Evolutionary conservation across 2,797 vertebrate species (phyloP), one percentile per base, ranked within the genome.

Genomic region (Numenius phaeopus): DNA sequence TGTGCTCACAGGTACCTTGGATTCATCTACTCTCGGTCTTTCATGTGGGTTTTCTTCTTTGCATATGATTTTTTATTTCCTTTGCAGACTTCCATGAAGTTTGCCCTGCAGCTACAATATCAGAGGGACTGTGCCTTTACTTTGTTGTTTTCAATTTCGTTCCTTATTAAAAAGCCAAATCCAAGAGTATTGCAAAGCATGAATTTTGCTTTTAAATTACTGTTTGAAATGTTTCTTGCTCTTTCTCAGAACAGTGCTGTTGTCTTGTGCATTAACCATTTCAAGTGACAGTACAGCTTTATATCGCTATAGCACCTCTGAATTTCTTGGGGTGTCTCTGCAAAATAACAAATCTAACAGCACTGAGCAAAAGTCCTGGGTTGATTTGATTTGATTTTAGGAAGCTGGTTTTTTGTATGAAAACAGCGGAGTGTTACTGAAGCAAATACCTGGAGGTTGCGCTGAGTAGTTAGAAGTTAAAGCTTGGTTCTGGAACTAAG

Each of bases 71-170:
- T 95, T 94, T 83, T 95, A 90, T 97, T 97, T 96, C 94, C 91
- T 94, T 83, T 91, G 72, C 83, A 88, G 87, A 66, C 92, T 96
- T 96, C 83, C 81, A 83, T 89, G 49, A 94, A 91, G 69, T 92
- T 89, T 97, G 89, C 97, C 97, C 96, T 95, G 96, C 64, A 95
- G 96, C 96, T 94, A 87, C 78, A 94, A 91, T 97, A 97, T 97
- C 93, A 97, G 93, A 97, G 59, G 78, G 76, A 87, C 90, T 81
- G 49, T 87, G 79, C 59, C 59, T 96, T 94, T 75, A 80, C 90
- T 97, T 95, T 96, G 93, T 96, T 97, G 93, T 93, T 96, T 97
- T 95, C 95, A 92, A 92, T 97, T 97, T 96, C 49, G 5, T 83
- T 96, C 73, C 88, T 96, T 97, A 95, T 97, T 96, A 97, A 97